These are phyloP conservation scores for Diadromus collaris DNA, from an alignment of 2,888 invertebrate genomes.

Conservation along the genomic window DNA sequence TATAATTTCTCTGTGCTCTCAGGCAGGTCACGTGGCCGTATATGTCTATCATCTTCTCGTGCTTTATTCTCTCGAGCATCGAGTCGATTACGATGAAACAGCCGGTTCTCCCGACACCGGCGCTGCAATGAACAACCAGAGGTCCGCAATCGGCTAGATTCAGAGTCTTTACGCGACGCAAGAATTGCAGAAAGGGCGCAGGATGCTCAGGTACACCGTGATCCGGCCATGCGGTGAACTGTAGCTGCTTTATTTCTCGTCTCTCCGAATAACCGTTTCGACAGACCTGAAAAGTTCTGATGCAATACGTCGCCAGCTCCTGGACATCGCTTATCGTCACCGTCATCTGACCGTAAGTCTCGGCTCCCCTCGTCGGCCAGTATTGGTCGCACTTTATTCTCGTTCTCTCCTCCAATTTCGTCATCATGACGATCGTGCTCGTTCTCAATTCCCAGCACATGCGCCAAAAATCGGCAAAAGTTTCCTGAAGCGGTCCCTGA, in stretches of 20 bases:
- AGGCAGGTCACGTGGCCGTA: slow-evolving; percentile 99
- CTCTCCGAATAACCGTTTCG: slow-evolving; percentile 91
- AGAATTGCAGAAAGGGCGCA: slow-evolving; percentile 98
- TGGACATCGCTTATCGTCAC: slow-evolving; percentile 97
- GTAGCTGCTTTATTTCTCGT: slow-evolving; percentile 97
- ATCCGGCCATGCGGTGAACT: slow-evolving; percentile 99
- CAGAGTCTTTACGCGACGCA: slow-evolving; percentile 94
- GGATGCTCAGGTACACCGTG: slow-evolving; percentile 99
- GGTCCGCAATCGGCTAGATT: slow-evolving; percentile 97
- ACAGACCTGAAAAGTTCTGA: slow-evolving; percentile 96
- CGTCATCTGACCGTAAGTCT: slow-evolving; percentile 97
- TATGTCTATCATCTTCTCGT: slow-evolving; percentile 99
- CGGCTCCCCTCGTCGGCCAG: slow-evolving; percentile 97
- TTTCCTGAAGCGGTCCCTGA: slow-evolving; percentile 98
- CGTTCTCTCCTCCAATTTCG: slow-evolving; percentile 97
- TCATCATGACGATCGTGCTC: slow-evolving; percentile 99
- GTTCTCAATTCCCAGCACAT: slow-evolving; percentile 99
- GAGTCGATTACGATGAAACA: slow-evolving; percentile 99
- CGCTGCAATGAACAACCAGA: slow-evolving; percentile 96
- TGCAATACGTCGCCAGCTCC: slow-evolving; percentile 98
- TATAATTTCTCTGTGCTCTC: slow-evolving; percentile 98
- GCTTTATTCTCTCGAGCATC: slow-evolving; percentile 98
- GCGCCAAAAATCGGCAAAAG: slow-evolving; percentile 99
- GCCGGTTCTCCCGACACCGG: slow-evolving; percentile 94
- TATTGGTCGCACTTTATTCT: slow-evolving; percentile 99